Evolutionary conservation across 2,888 invertebrate species (phyloP), one percentile per base, ranked within the genome.

Genomic region (Galerucella pusilla): DNA sequence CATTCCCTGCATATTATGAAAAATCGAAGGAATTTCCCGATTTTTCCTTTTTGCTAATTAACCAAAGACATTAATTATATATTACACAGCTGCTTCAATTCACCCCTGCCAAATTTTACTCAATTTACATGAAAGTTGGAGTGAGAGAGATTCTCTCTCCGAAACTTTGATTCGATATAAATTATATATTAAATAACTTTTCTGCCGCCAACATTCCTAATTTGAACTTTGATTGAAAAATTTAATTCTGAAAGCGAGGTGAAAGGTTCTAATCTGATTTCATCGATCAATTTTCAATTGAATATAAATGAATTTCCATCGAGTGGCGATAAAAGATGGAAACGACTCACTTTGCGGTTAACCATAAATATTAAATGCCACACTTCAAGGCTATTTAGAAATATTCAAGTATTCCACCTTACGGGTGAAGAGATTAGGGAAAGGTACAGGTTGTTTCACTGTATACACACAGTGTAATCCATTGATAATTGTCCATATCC

Each of bases 221-320:
- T 57, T 72, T 60, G 66, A 66, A 60, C 59, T 60, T 54, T 65
- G 60, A 72, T 67, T 72, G 66, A 67, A 72, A 72, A 71, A 66
- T 71, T 35, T 45, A 59, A 71, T 66, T 72, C 60, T 49, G 49
- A 61, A 46, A 59, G 65, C 42, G 68, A 63, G 12, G 49, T 35
- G 72, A 28, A 72, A 66, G 25, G 7, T 72, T 63, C 59, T 72
- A 66, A 72, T 72, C 59, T 28, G 59, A 72, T 72, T 67, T 12
- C 42, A 49, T 10, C 72, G 66, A 66, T 72, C 25, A 72, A n/a
- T 49, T n/a, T 12, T 4, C 20, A 20, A 66, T 72, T 67, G 59
- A 60, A 72, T 67, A 67, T 60, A 72, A 72, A 66, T 72, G 72
- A 67, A 70, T 63, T 70, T 54, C 59, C 46, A 61, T 70, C 63